Base-by-base conservation (phyloP, 2,888 invertebrate genomes). In the Sinotaia quadrata region DNA sequence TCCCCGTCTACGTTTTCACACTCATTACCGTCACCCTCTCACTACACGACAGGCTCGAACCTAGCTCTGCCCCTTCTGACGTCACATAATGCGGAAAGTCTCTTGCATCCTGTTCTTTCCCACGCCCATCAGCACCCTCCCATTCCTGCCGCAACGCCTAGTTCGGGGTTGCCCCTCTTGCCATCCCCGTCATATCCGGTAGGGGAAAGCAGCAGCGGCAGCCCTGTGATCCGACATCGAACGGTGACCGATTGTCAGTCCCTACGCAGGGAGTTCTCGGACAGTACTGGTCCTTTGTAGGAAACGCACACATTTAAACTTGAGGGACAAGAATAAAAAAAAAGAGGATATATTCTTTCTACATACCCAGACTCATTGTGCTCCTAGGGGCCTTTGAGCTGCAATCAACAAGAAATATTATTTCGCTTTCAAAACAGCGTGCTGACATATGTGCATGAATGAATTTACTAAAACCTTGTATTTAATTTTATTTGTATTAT, bases 151-250 rank as follows among this genome's bases (percentile, higher is more conserved):
- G 37, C 18, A 31, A 33, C 63, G 10, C 10, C 63, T 24, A 56
- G 62, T 29, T 54, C 36, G 31, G 34, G 47, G 15, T 41, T 66
- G 33, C 60, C 67, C 54, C 34, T 68, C 44, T 18, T 54, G 56
- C n/a, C 52, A 57, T 29, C 60, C 65, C 49, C 67, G 63, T 57
- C 66, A 61, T 27, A 54, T 47, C 21, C 70, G 71, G 75, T 75
- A 73, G 33, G 75, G 41, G 65, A 27, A 15, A 18, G 54, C 56
- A 33, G 31, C 54, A 41, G 2, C 31, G 65, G 24, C 21, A 65
- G 56, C 34, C 65, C 65, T 31, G 41, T 41, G 59, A 49, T 37
- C 52, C 52, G 37, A 67, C 59, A 67, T 59, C 59, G 59, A 54
- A 67, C 44, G n/a, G 37, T 59, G 52, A 21, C 67, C 29, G 15